Evolutionary conservation across 1,140 invertebrate genomes (phyloP).

Genomic region (Orchesella cincta): DNA sequence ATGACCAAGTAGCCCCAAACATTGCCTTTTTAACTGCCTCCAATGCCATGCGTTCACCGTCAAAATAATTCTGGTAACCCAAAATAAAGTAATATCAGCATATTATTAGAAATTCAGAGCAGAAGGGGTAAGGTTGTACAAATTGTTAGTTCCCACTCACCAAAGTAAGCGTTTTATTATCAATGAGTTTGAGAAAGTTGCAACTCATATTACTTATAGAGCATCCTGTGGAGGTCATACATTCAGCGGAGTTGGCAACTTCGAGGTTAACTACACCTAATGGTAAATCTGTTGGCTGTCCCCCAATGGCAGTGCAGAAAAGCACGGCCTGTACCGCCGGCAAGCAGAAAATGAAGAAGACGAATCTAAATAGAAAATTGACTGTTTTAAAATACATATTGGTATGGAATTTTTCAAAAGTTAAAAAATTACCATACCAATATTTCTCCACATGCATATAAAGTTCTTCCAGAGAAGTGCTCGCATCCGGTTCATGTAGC

Average conservation of each 20-base stretch:
- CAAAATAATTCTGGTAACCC: conserved; percentile 67
- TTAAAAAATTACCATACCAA: conserved; percentile 65
- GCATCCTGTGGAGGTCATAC: conserved; percentile 63
- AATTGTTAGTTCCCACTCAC: conserved; percentile 21
- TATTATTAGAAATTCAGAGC: neutral
- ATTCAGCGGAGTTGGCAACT: conserved; percentile 61
- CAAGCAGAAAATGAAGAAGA: conserved; percentile 88
- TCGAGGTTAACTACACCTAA: conserved; percentile 86
- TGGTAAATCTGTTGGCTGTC: conserved; percentile 79
- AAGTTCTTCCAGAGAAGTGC: conserved; percentile 91
- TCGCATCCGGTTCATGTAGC: conserved; percentile 65
- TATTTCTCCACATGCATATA: conserved; percentile 87
- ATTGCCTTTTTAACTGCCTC: conserved; percentile 70
- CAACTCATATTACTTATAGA: conserved; percentile 72
- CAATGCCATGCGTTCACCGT: conserved; percentile 64
- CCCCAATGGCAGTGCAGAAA: conserved; percentile 91
- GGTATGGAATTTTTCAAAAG: neutral
- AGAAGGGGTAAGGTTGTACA: neutral
- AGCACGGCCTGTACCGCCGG: conserved; percentile 90
- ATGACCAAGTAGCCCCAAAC: conserved; percentile 86
- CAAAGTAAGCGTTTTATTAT: conserved; percentile 51
- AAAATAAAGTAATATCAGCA: conserved; percentile 28
- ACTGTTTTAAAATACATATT: conserved; percentile 33
- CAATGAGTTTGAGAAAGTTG: conserved; percentile 70
- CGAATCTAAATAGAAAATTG: conserved; percentile 71